Conservation (phyloP, 2,797 vertebrate species). For the Crocodylus rhombifer region DNA sequence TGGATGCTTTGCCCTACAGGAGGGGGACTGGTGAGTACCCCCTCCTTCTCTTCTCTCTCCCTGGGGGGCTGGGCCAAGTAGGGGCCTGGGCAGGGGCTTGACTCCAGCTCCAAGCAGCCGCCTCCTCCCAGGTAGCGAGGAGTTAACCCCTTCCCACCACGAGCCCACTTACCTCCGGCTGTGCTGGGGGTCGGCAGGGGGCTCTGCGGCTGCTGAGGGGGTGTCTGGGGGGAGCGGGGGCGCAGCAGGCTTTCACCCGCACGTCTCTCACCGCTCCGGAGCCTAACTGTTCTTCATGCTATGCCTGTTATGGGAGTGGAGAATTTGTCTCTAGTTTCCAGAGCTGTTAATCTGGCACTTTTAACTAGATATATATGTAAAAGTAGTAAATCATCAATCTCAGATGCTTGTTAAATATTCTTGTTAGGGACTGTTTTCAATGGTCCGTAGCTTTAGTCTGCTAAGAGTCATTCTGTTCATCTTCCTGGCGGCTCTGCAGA, state of each 20-base stretch:
- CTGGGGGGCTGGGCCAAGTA: too few relatives aligned
- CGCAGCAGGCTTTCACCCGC: neutral
- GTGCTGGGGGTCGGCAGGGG: too few relatives aligned
- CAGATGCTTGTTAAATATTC: slow-evolving; percentile 39
- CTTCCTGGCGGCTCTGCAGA: slow-evolving; percentile 58
- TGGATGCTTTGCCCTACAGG: too few relatives aligned
- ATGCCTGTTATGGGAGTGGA: neutral
- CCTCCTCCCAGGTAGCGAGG: too few relatives aligned
- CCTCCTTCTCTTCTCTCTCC: too few relatives aligned
- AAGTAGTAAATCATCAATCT: slow-evolving; percentile 42
- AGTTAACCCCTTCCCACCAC: too few relatives aligned
- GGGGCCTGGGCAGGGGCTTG: too few relatives aligned
- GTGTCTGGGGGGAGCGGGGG: neutral
- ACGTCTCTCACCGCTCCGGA: too few relatives aligned
- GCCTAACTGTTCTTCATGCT: neutral
- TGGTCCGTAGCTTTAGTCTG: slow-evolving; percentile 45
- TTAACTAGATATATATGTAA: slow-evolving; percentile 3
- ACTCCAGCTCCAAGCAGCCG: too few relatives aligned
- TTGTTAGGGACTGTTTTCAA: slow-evolving; percentile 47
- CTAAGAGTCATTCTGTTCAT: slow-evolving; percentile 50
- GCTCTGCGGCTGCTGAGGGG: neutral
- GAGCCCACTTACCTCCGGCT: too few relatives aligned
- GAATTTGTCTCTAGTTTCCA: neutral
- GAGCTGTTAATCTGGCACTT: neutral
- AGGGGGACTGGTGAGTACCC: too few relatives aligned